Evolutionary conservation across 2,113 vertebrate genomes (phyloP), one percentile per base, ranked within the genome.

Genomic region (Marcusenius ussheri): DNA sequence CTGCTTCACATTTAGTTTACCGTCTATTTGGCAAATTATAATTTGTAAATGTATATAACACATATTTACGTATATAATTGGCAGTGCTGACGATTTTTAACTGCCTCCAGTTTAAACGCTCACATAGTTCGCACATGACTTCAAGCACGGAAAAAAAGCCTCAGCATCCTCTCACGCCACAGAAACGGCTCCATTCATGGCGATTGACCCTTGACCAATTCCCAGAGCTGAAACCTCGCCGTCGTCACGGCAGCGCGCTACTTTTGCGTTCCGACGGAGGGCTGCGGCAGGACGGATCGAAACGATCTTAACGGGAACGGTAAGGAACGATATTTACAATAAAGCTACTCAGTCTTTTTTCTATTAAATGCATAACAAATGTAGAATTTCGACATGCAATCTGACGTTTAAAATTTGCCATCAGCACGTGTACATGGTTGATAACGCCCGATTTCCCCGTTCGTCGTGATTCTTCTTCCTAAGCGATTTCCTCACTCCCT

Each of bases 181-280:
- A 58, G 66, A 9, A 83, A 85, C 53, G 1, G 24, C 88, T 90
- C 77, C 70, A 89, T 93, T 94, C 92, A 92, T 90, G 74, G 74
- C 5, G 35, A 42, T 35, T 80, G 93, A 94, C 91, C 93, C 89
- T 88, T 94, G 91, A 91, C 93, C 92, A 91, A 90, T 94, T 91
- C 92, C 91, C 90, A 92, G 89, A 90, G 49, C n/a, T 80, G 77
- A 24, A 90, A 8, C 56, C 91, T 66, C 91, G 70, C 11, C 70
- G 70, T 77, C 27, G 70, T 39, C 27, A 39, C 5, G 35, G 70
- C 31, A 13, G 70, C 13, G 70, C 31, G 15, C 70, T 77, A 11
- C 70, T 27, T 11, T 66, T 27, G n/a, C 27, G 62, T 70, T 66
- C 62, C 62, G 62, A 27, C 27, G 10, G 62, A 70, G 74, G 35